Conservation (phyloP, 2,113 vertebrate species). For the Brachyistius frenatus region DNA sequence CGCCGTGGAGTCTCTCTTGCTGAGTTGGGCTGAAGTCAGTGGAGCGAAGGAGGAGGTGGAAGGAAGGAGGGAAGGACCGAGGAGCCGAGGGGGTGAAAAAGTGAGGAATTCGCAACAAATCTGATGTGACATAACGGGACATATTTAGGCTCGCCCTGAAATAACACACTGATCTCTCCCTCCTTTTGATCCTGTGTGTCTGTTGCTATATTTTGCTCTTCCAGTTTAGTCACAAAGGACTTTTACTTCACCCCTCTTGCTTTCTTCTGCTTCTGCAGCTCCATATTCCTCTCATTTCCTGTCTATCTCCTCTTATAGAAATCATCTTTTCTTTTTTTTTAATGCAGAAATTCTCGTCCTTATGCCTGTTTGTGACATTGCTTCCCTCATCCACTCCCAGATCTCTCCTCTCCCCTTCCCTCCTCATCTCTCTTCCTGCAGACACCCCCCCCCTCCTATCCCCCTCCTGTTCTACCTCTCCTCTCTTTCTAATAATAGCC, state of each 20-base stretch:
- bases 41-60: conserved; percentile 64
- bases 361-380: conserved; percentile 7
- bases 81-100: conserved; percentile 13
- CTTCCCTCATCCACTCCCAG: neutral
- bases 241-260: neutral
- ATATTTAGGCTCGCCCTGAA: conserved; percentile 27
- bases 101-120: conserved; percentile 62
- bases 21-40: conserved; percentile 54
- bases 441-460: conserved; percentile 5
- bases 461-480: conserved; percentile 35
- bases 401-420: neutral
- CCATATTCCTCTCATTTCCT: too few relatives aligned
- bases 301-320: too few relatives aligned
- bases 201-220: conserved; percentile 11
- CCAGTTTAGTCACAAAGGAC: neutral
- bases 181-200: conserved; percentile 30
- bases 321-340: neutral
- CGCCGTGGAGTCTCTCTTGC: conserved; percentile 39
- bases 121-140: conserved; percentile 53
- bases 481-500: conserved; percentile 77
- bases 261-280: neutral
- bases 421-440: conserved; percentile 12
- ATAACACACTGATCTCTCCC: conserved; percentile 46
- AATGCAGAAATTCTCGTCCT: conserved; percentile 3
- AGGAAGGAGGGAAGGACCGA: conserved; percentile 25